phyloP scores from a whole-genome alignment of 1,140 invertebrate species.

The Drosophila auraria region DNA sequence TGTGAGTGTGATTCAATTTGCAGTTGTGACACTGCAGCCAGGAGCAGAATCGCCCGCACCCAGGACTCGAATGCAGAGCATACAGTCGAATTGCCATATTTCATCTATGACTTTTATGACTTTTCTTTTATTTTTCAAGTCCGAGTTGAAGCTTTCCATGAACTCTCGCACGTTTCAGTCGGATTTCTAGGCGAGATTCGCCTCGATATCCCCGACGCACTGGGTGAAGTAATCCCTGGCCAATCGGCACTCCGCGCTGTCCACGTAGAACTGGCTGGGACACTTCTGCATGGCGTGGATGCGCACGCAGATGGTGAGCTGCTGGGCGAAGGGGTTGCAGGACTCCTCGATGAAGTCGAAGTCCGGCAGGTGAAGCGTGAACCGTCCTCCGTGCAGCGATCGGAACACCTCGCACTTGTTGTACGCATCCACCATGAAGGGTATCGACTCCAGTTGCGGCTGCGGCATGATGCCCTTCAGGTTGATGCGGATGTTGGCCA shows the following conservation, averaged over 20 bases:
- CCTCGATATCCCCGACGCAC: slow-evolving; percentile 62
- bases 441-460: slow-evolving; percentile 42
- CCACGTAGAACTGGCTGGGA: slow-evolving; percentile 49
- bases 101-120: slow-evolving; percentile 80
- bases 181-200: slow-evolving; percentile 36
- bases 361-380: slow-evolving; percentile 61
- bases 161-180: slow-evolving; percentile 36
- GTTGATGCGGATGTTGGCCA: slow-evolving; percentile 48
- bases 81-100: slow-evolving; percentile 79
- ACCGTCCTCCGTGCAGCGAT: slow-evolving; percentile 27
- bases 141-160: slow-evolving; percentile 53
- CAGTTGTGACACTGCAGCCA: slow-evolving; percentile 72
- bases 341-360: slow-evolving; percentile 63
- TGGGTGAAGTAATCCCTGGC: slow-evolving; percentile 60
- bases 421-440: slow-evolving; percentile 58
- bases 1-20: slow-evolving; percentile 75
- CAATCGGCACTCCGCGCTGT: slow-evolving; percentile 48
- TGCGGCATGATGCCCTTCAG: slow-evolving; percentile 47
- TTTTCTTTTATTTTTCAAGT: slow-evolving; percentile 62
- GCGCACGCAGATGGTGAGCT: slow-evolving; percentile 65
- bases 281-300: slow-evolving; percentile 70
- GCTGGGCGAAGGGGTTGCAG: slow-evolving; percentile 65
- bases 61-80: slow-evolving; percentile 16
- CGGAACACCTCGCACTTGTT: slow-evolving; percentile 56
- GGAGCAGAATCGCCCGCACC: slow-evolving; percentile 29